Evolutionary conservation across 1,140 invertebrate species (phyloP), one percentile per base, ranked within the genome.

Genomic region (Bombus difficillimus): DNA sequence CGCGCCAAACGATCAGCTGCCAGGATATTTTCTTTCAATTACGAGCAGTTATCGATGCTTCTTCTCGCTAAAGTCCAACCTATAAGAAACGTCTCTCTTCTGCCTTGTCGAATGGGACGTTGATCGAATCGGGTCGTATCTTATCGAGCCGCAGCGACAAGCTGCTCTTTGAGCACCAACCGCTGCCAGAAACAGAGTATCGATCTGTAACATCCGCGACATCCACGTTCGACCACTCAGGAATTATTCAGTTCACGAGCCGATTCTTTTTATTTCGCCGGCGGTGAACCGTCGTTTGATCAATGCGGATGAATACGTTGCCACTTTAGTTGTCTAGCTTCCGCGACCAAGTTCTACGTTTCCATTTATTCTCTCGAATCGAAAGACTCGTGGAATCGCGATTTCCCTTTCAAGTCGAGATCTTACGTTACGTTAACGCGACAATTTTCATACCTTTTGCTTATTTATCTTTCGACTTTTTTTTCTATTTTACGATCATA

Each of bases 101-200:
- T 37, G 47, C 39, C 28, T 28, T 18, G 28, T 43, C 37, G 41
- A 32, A n/a, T n/a, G 59, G 62, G 79, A 74, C 62, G 59, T 68
- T 47, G 57, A 22, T 34, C 68, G 74, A 88, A 88, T 88, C 81
- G 68, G 81, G 81, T 72, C 87, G 76, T 68, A 39, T 62, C 53
- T 88, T 87, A 85, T 88, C 86, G 87, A 85, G 77, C 71, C 39
- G 10, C 37, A 34, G 47, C 59, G 86, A 80, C 86, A 74, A 80
- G 68, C 81, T 10, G 74, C 68, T 87, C 81, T 53, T 64, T 62
- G 72, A 57, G 41, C 76, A 37, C 73, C 57, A 72, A 57, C 62
- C 62, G 39, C 47, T 69, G n/a, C 75, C 43, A 64, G 73, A 68
- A 85, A 88, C 71, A 75, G 25, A 68, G 39, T 82, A 75, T 89